These are phyloP conservation scores for Nasonia oneida DNA, from an alignment of 2,888 invertebrate genomes.

Conservation along the genomic window DNA sequence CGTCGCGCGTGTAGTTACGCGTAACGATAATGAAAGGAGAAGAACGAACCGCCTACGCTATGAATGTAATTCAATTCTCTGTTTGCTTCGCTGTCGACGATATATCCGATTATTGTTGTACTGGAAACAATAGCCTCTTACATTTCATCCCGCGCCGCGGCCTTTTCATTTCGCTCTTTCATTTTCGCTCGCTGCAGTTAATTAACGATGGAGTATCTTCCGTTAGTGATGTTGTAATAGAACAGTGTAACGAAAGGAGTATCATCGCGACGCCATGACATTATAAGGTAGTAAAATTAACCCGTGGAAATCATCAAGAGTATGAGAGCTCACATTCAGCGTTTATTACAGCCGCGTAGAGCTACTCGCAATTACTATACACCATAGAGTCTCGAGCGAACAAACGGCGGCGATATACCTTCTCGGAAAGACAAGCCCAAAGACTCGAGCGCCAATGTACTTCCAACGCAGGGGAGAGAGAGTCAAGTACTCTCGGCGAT, in stretches of 20 bases:
- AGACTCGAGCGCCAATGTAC: not conserved
- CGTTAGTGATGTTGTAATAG: too few relatives aligned
- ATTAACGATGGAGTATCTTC: too few relatives aligned
- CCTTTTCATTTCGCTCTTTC: not conserved
- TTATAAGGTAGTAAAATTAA: too few relatives aligned
- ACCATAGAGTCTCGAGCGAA: not conserved
- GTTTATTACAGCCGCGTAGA: too few relatives aligned
- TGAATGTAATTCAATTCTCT: conserved; percentile 2
- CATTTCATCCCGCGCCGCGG: too few relatives aligned
- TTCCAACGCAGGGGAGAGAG: not conserved
- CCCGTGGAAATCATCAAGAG: too few relatives aligned
- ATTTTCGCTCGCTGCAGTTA: not conserved
- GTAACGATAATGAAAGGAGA: not conserved
- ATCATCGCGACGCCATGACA: too few relatives aligned
- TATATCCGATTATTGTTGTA: not conserved
- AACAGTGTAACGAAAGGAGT: too few relatives aligned
- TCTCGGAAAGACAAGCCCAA: not conserved
- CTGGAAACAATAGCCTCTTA: not conserved
- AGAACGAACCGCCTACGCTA: not conserved
- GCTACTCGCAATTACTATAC: not conserved
- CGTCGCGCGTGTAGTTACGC: not conserved
- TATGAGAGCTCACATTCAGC: too few relatives aligned
- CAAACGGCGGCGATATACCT: not conserved
- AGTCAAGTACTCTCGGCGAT: not conserved
- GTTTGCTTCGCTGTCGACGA: not conserved